Evolutionary conservation across 2,797 vertebrate species (phyloP).

Genomic region (Megaceryle alcyon): DNA sequence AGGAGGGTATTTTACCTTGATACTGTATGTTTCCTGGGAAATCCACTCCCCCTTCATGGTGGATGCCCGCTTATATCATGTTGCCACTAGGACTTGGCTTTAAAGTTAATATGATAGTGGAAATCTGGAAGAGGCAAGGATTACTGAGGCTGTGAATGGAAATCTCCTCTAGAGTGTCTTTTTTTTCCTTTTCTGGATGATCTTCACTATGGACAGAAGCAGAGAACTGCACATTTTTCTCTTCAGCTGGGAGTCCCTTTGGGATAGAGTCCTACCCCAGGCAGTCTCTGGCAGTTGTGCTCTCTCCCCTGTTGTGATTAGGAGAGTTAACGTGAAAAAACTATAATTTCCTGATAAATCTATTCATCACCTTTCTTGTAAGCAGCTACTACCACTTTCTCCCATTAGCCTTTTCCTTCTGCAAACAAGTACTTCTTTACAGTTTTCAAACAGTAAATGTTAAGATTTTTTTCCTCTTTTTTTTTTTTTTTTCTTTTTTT

Average conservation of each 20-base stretch:
- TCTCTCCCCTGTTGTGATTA: background rate
- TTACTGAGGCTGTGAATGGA: background rate
- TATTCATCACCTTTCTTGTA: background rate
- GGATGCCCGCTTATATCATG: fast-evolving
- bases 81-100: background rate
- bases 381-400: background rate
- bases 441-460: background rate
- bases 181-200: background rate
- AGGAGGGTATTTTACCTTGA: background rate
- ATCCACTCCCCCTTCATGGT: fast-evolving
- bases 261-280: background rate
- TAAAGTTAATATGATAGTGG: background rate
- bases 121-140: background rate
- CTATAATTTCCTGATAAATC: background rate
- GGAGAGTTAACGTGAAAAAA: background rate
- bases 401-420: background rate
- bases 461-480: fast-evolving
- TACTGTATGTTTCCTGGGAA: fast-evolving
- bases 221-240: background rate
- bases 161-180: background rate
- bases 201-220: background rate
- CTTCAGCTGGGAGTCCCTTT: background rate
- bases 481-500: background rate
- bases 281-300: background rate
- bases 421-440: background rate